These are phyloP conservation scores for Cottus gobio DNA, from an alignment of 2,113 vertebrate genomes.

Conservation along the genomic window DNA sequence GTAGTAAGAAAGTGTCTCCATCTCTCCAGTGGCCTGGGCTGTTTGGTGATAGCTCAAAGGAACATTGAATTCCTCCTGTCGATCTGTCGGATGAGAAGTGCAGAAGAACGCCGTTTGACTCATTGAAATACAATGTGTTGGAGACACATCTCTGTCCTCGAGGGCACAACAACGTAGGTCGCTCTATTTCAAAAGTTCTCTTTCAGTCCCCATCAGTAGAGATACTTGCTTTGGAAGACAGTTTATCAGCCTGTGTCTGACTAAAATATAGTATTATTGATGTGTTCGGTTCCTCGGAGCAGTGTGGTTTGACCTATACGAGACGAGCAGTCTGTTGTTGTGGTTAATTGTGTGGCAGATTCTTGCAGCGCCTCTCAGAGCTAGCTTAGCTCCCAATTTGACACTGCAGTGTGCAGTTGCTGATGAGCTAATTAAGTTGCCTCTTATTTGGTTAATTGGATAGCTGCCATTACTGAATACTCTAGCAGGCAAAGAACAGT, in stretches of 20 bases:
- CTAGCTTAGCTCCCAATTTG: conserved; percentile 23
- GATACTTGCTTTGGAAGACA: conserved; percentile 28
- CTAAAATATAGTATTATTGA: conserved; percentile 46
- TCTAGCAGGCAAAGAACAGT: not conserved
- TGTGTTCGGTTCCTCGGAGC: conserved; percentile 25
- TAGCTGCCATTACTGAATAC: conserved; percentile 18
- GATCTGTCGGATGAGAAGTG: conserved; percentile 43
- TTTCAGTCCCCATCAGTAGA: conserved; percentile 33
- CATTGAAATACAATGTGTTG: conserved; percentile 52
- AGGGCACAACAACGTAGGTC: conserved; percentile 37
- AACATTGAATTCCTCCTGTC: conserved; percentile 55
- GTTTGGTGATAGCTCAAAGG: conserved; percentile 51
- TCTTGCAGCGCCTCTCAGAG: conserved; percentile 2
- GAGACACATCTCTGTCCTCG: conserved; percentile 43
- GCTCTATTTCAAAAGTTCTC: conserved; percentile 48
- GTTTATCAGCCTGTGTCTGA: conserved; percentile 18
- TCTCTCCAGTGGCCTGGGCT: conserved; percentile 47
- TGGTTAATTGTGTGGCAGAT: conserved; percentile 43
- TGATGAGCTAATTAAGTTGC: conserved; percentile 49
- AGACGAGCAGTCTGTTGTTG: conserved; percentile 31
- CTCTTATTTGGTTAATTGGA: conserved; percentile 48
- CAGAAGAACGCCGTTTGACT: conserved; percentile 43
- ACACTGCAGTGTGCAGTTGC: conserved; percentile 2
- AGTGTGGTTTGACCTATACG: conserved; percentile 46
- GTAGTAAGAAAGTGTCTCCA: conserved; percentile 45